Conservation (phyloP, 2,888 invertebrate genomes). For the Polylopha cassiicola region DNA sequence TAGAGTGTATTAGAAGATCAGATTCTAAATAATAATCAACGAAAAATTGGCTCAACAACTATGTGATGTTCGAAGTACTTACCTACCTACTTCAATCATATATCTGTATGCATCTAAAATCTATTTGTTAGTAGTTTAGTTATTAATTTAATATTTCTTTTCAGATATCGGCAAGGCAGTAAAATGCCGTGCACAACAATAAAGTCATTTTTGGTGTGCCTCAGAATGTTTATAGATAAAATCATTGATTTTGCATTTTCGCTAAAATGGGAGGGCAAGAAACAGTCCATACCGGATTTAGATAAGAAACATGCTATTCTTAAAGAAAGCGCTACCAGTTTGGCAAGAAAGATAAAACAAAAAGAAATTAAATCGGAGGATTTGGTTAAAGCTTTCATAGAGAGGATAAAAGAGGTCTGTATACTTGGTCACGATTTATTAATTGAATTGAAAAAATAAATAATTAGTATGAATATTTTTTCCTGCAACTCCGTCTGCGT, state of each 20-base stretch:
- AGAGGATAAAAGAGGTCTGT: constrained; percentile 83
- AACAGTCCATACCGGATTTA: constrained; percentile 49
- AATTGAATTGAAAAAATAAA: neutral
- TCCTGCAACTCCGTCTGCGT: too few relatives aligned
- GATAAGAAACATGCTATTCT: constrained; percentile 53
- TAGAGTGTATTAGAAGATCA: too few relatives aligned
- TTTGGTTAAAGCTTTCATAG: constrained; percentile 84
- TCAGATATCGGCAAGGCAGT: neutral
- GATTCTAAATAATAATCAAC: too few relatives aligned
- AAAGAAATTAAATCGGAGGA: constrained; percentile 82
- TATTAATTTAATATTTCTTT: neutral
- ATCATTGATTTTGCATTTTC: constrained; percentile 61
- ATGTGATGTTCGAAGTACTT: too few relatives aligned
- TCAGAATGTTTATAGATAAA: constrained; percentile 48
- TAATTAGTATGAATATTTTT: too few relatives aligned
- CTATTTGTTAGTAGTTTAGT: too few relatives aligned
- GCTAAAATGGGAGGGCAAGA: constrained; percentile 59
- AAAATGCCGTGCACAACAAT: constrained; percentile 33
- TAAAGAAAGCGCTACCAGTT: constrained; percentile 79
- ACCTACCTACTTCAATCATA: too few relatives aligned
- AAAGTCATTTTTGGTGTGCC: constrained; percentile 37
- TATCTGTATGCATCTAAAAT: too few relatives aligned
- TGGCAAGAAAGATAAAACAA: constrained; percentile 81
- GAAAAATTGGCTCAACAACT: too few relatives aligned
- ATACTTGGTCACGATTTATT: neutral